phyloP scores from a whole-genome alignment of 2,113 vertebrate genomes.

The Pelusios castaneus region DNA sequence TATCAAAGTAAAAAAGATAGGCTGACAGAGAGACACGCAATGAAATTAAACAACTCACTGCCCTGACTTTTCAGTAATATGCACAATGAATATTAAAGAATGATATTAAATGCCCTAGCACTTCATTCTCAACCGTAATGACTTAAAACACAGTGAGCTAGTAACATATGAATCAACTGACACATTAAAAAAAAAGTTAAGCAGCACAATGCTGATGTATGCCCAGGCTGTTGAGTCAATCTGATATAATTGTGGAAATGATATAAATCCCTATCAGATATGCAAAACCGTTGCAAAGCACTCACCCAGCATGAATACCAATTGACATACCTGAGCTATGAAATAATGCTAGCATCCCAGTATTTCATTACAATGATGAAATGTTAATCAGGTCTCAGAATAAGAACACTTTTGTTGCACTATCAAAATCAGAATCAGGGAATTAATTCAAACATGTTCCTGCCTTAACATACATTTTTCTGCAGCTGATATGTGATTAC shows the following conservation, averaged over 20 bases:
- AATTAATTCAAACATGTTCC: neutral
- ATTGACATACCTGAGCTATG: slow-evolving; percentile 72
- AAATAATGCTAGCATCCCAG: slow-evolving; percentile 69
- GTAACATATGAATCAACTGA: neutral
- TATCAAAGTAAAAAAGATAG: neutral
- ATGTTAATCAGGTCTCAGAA: slow-evolving; percentile 47
- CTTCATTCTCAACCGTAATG: neutral
- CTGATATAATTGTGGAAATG: slow-evolving; percentile 59
- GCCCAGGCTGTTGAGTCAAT: slow-evolving; percentile 6
- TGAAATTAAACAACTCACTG: neutral
- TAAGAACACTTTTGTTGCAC: slow-evolving; percentile 5
- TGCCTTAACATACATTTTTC: neutral
- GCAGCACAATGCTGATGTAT: neutral
- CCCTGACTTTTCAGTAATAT: neutral
- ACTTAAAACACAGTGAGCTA: neutral
- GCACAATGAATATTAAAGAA: neutral
- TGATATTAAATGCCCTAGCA: neutral
- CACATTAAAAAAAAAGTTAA: neutral
- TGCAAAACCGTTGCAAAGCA: slow-evolving; percentile 58
- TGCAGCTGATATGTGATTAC: neutral
- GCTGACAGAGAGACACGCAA: neutral
- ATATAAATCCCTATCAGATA: slow-evolving; percentile 71
- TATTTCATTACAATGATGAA: slow-evolving; percentile 53
- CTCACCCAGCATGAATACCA: slow-evolving; percentile 70
- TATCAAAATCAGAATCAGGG: neutral